Evolutionary conservation across 2,797 vertebrate genomes (phyloP), one percentile per base, ranked within the genome.

Genomic region (Amphiprion clarkii): DNA sequence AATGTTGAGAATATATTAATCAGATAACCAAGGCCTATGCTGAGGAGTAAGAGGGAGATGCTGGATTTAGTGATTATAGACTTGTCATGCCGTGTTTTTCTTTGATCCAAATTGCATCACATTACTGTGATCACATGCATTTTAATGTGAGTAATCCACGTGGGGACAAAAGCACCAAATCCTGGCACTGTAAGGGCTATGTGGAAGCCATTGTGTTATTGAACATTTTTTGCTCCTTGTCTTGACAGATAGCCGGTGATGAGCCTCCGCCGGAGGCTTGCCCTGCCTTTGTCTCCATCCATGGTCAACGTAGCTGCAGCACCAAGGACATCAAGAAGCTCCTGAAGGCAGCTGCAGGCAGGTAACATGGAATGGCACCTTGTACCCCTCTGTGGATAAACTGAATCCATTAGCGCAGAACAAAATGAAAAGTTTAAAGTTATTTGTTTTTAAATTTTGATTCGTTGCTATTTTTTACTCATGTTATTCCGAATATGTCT

Each of bases 311-410:
- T 65, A 95, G 96, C 93, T 99, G 98, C 93, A 98, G 95, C 89
- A 92, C 94, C 87, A 98, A 96, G 87, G 96, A 97, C 82, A 94
- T 99, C 78, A 99, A 97, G 92, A 99, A 97, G 87, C 96, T 99
- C 57, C 92, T 99, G 90, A 99, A 96, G 94, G 95, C 95, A 79
- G 97, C 97, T 82, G 75, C 92, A 88, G 93, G 93, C 92, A 97
- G 98, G 98, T 96, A 95, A 94, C 61, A 42, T 67, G 60, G 67
- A 80, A 63, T 44, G 11, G 4, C 48, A 25, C 17, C 1, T 3
- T 29, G 17, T n/a, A 74, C 64, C 36, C 56, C 48, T 81, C 23
- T 44, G 72, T 46, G 29, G 29, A 70, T 60, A 49, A 67, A 59
- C n/a, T 60, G 6, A 51, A 6, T 44, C 27, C 7, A 56, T 0